Evolutionary conservation across 2,113 vertebrate species (phyloP), one percentile per base, ranked within the genome.

Genomic region (Percopsis transmontana): DNA sequence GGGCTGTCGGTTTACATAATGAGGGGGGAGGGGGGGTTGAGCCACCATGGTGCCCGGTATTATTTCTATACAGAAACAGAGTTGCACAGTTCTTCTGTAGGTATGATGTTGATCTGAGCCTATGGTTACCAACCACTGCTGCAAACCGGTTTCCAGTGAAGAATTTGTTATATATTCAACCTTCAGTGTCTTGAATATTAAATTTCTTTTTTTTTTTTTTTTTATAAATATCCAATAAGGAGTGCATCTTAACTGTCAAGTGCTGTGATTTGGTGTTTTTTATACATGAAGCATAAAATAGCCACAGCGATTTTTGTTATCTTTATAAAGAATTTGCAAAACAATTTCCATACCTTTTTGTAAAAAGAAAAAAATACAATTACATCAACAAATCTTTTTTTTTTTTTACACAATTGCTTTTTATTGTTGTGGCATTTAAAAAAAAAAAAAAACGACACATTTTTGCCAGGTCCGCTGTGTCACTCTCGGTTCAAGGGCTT

Each of bases 401-500:
- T 84, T 84, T 84, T 72, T 87, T 50, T 58, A 14, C 23, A 84
- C 42, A 12, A 83, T 70, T 58, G 72, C 66, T 80, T 74, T 72
- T 79, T 40, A 83, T 71, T 60, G 71, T 84, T 75, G 79, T 82
- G 76, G 74, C 73, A 74, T 88, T 77, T 82, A 74, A 67, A 18
- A 60, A n/a, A 79, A 5, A 27, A 74, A 67, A 18, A 60, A n/a
- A 79, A 5, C 12, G 13, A 84, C 79, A 59, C 60, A 74, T 71
- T 86, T 74, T 87, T 71, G 79, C 67, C 66, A 85, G 79, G 71
- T 89, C 74, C 77, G 83, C 77, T 73, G 79, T 84, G 81, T 86
- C 82, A 81, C 81, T 87, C 84, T 88, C 86, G 84, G 85, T 87
- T 85, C 64, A 91, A 90, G 87, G 89, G 86, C 86, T 89, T 84